phyloP scores from a whole-genome alignment of 2,888 invertebrate species.

The Apamea monoglypha region DNA sequence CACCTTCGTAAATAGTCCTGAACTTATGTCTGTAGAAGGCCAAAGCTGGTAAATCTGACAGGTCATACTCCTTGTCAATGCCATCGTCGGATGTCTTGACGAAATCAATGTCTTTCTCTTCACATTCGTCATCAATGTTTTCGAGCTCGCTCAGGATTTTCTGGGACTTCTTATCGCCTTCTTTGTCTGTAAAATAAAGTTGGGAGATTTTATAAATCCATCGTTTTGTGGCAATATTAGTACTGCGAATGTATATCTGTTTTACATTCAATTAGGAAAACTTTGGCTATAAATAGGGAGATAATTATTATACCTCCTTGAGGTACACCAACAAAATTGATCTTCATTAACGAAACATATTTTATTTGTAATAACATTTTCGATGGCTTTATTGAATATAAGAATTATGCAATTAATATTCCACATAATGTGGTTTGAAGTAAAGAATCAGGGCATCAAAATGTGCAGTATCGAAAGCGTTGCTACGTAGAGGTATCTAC shows the following conservation, averaged over 20 bases:
- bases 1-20: constrained; percentile 96
- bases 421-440: background rate
- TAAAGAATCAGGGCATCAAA: background rate
- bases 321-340: background rate
- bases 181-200: constrained; percentile 92
- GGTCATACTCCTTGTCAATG: constrained; percentile 96
- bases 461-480: background rate
- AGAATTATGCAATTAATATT: background rate
- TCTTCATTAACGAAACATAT: background rate
- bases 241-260: background rate
- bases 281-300: background rate
- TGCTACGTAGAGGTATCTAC: too few relatives aligned
- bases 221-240: background rate
- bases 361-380: background rate
- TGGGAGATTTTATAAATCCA: background rate
- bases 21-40: constrained; percentile 97
- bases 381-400: background rate
- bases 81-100: constrained; percentile 97
- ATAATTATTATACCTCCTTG: background rate
- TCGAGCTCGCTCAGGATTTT: constrained; percentile 97
- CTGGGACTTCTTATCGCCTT: constrained; percentile 96
- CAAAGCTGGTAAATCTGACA: constrained; percentile 94
- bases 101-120: constrained; percentile 97
- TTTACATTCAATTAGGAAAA: background rate
- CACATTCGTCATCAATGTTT: constrained; percentile 98